Base-by-base conservation (phyloP, 2,113 vertebrate genomes). In the Microtus montanus region DNA sequence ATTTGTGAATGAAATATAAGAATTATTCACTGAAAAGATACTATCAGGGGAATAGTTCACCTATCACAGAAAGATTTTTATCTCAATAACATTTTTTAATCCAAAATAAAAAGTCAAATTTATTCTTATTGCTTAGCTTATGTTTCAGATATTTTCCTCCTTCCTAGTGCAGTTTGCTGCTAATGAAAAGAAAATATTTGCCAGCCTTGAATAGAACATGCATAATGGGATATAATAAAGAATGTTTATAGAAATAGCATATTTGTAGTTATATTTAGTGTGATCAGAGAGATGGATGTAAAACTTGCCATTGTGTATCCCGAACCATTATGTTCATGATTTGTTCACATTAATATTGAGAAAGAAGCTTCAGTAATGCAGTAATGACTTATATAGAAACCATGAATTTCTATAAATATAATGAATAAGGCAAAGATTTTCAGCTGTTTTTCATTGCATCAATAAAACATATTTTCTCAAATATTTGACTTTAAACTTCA, bases 181-280 rank as follows among this genome's bases (percentile, higher is more conserved):
- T 97, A 94, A 92, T 90, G 87, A 89, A 90, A 95, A 94, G 86
- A 89, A 94, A 91, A 19, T n/a, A 89, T 94, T 87, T 93, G 2
- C 9, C 75, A 75, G 54, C 52, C 24, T 79, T 13, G 7, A n/a
- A 44, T 77, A 70, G 47, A n/a, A 91, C 54, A 89, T 78, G 26
- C 13, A 94, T 87, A 14, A 52, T 71, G 26, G 3, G 75, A 35
- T 83, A 83, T n/a, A 92, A 63, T 94, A 74, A 30, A 85, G 41
- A 77, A 47, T 78, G 4, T 61, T 87, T 61, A 66, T 73, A 19
- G 44, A 87, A 87, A 90, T 94, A 49, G 0, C 38, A 68, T 12
- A 70, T 90, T 77, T 89, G 20, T 58, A 84, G 41, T 78, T 58
- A 73, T 73, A 63, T 93, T 91, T 84, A 71, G 79, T 30, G 49